Conservation (phyloP, 2,888 invertebrate species). For the Peribatodes rhomboidaria region DNA sequence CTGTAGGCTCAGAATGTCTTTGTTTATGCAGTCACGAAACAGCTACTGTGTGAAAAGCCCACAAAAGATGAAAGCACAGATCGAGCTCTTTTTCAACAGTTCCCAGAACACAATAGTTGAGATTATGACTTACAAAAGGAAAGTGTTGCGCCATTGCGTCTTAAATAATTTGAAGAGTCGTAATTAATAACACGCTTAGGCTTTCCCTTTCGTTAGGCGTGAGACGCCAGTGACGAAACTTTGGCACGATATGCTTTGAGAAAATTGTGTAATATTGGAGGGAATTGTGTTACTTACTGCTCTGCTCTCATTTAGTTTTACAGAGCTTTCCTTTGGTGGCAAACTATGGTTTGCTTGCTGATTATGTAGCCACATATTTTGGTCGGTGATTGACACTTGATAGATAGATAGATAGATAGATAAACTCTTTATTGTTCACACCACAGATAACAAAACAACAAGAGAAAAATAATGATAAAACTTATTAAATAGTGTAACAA, state of each 20-base stretch:
- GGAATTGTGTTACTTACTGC: not conserved
- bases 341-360: not conserved
- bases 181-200: constrained; percentile 66
- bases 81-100: constrained; percentile 29
- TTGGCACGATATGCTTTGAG: constrained; percentile 33
- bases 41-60: constrained; percentile 43
- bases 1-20: not conserved
- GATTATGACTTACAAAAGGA: constrained; percentile 41
- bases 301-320: not conserved
- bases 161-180: constrained; percentile 57
- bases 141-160: constrained; percentile 65
- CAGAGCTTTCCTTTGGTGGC: not conserved
- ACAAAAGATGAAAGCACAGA: constrained; percentile 51
- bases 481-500: no score
- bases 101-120: constrained; percentile 34
- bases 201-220: constrained; percentile 65
- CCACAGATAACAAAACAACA: no score
- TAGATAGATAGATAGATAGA: no score
- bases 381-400: no score
- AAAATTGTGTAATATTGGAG: constrained; percentile 27
- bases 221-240: constrained; percentile 54
- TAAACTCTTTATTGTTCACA: no score
- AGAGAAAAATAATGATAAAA: no score
- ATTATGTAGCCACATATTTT: no score
- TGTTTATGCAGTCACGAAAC: constrained; percentile 32